phyloP scores from a whole-genome alignment of 1,140 invertebrate genomes.

The Aphaenogaster floridana region DNA sequence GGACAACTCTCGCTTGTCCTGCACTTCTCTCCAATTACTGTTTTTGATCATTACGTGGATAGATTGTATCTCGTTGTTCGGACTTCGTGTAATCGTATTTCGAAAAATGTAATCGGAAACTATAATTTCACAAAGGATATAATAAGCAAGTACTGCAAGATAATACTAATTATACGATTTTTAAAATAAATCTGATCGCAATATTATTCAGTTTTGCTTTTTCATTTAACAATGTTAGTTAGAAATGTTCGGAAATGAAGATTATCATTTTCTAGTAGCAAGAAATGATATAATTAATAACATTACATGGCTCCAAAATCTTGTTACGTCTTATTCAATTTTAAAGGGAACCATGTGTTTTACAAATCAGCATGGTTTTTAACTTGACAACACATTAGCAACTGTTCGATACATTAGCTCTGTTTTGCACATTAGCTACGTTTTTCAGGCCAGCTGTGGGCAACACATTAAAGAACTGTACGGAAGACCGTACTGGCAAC shows the following conservation, averaged over 20 bases:
- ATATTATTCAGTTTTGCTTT: neutral
- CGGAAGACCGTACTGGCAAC: neutral
- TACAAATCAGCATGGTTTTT: neutral
- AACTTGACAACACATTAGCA: neutral
- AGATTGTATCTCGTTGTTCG: slow-evolving; percentile 32
- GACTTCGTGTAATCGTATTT: slow-evolving; percentile 32
- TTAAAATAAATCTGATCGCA: neutral
- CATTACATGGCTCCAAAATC: neutral
- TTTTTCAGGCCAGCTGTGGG: neutral
- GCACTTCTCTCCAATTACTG: slow-evolving; percentile 44
- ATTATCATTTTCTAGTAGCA: neutral
- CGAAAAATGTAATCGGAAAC: slow-evolving; percentile 27
- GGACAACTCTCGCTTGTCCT: slow-evolving; percentile 9
- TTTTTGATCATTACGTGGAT: slow-evolving; percentile 9
- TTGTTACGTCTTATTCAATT: neutral
- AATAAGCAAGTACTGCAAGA: neutral
- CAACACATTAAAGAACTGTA: neutral
- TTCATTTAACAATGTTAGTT: neutral
- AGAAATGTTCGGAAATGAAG: neutral
- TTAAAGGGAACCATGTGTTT: neutral
- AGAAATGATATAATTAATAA: neutral
- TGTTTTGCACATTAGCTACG: slow-evolving; percentile 3
- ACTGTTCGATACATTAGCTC: neutral
- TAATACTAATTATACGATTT: neutral
- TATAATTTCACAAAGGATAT: slow-evolving; percentile 5